phyloP scores from a whole-genome alignment of 2,113 vertebrate genomes.

The Ameiurus melas region DNA sequence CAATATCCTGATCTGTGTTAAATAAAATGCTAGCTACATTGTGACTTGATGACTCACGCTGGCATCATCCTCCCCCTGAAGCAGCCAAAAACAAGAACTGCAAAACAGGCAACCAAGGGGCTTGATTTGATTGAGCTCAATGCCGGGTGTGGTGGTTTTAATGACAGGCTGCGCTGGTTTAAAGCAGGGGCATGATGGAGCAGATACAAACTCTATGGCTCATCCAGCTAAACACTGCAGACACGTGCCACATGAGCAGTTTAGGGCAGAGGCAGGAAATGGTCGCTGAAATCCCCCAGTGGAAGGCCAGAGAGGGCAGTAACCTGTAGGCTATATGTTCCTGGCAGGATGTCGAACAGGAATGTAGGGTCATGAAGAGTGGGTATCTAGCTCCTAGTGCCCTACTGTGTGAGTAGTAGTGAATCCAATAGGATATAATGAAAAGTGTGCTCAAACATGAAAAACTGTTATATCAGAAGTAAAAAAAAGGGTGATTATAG shows the following conservation, averaged over 20 bases:
- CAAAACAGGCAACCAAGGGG: slow-evolving; percentile 40
- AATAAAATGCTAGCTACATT: slow-evolving; percentile 11
- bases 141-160: slow-evolving; percentile 39
- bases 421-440: not conserved
- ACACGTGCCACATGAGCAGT: not conserved
- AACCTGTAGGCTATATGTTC: slow-evolving; percentile 15
- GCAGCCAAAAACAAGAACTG: slow-evolving; percentile 13
- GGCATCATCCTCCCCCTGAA: slow-evolving; percentile 37
- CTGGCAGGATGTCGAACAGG: slow-evolving; percentile 36
- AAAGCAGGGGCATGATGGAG: slow-evolving; percentile 25
- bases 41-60: slow-evolving; percentile 34
- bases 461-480: not conserved
- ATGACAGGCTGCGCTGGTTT: slow-evolving; percentile 34
- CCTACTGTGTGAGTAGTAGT: not conserved
- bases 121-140: slow-evolving; percentile 21
- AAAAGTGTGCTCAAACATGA: not conserved
- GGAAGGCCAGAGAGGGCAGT: slow-evolving; percentile 17
- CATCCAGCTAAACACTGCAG: not conserved
- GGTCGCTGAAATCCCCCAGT: not conserved
- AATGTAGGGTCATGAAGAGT: slow-evolving; percentile 38
- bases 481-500: not conserved
- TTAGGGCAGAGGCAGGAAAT: slow-evolving; percentile 21
- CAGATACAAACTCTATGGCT: slow-evolving; percentile 7
- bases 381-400: not conserved
- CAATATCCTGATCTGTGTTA: slow-evolving; percentile 30